Evolutionary conservation across 2,113 vertebrate species (phyloP), one percentile per base, ranked within the genome.

Genomic region (Prunella fulvescens): DNA sequence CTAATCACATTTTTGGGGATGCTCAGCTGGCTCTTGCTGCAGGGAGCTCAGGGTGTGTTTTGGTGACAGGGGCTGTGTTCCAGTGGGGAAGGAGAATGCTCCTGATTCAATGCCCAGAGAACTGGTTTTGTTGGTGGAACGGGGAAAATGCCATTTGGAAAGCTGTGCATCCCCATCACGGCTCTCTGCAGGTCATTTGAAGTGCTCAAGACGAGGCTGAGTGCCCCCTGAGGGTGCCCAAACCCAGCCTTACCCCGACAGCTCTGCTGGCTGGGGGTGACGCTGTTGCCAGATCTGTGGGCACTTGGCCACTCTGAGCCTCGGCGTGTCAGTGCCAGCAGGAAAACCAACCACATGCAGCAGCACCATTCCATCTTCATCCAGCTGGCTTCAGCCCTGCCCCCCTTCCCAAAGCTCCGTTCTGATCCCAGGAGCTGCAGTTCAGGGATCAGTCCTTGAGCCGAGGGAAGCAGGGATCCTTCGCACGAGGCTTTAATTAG

Each of bases 151-250:
- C 28, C 7, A 0, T 47, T 73, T 88, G 47, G 56, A 74, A 88
- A 42, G 22, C 28, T 45, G 14, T 19, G 1, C 3, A 1, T 54
- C 40, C 77, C 3, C 1, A 12, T 6, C n/a, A 8, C 0, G 4
- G 35, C 71, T 62, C 84, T 39, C 66, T 42, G 64, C 7, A 33
- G 37, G 90, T 50, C 39, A 10, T 18, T 20, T n/a, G 48, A 54
- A 85, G 24, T 25, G 7, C 54, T 23, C 15, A 8, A 40, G 62
- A 26, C 48, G n/a, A 48, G 53, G 47, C 57, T 45, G 76, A 54
- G 28, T 45, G 57, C 45, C 58, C 57, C 40, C 47, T 35, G 58
- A 53, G 35, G 20, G 42, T 39, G 39, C 37, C 58, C 53, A 45
- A 67, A 40, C 12, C 16, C 56, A 40, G 54, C 39, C 54, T 65